A percentile compares a stretch with the other conserved stretches of the same genome.
Evolutionary conservation across 1,140 invertebrate species (phyloP).

Genomic region (Bombus sibiricus): DNA sequence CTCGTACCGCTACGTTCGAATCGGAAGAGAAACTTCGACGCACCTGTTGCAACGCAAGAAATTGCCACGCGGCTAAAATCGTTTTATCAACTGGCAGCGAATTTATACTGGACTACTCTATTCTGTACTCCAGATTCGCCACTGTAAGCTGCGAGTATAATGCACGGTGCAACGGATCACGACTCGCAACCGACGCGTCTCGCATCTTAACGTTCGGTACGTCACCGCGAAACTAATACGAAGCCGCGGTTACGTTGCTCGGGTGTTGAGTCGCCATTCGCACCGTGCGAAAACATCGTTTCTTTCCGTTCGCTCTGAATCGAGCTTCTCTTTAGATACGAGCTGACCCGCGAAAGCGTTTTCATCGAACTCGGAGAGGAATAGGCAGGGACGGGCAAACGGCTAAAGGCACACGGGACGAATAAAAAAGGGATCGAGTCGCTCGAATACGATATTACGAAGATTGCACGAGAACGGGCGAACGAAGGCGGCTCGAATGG

Average conservation of each 20-base stretch:
- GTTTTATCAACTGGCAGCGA: slow-evolving; percentile 47
- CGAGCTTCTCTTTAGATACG: background rate
- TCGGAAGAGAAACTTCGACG: slow-evolving; percentile 14
- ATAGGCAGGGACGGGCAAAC: background rate
- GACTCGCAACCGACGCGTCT: slow-evolving; percentile 38
- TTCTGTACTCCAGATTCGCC: slow-evolving; percentile 34
- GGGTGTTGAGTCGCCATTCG: slow-evolving; percentile 49
- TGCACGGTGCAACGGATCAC: slow-evolving; percentile 47
- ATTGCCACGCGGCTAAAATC: background rate
- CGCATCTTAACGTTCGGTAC: slow-evolving; percentile 23
- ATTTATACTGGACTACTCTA: slow-evolving; percentile 53
- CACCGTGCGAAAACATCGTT: background rate
- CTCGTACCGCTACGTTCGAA: background rate
- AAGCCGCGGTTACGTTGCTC: slow-evolving; percentile 25
- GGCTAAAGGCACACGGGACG: background rate
- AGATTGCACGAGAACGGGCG: slow-evolving; percentile 14
- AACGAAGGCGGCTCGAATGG: slow-evolving; percentile 1
- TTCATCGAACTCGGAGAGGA: background rate
- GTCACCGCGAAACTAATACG: slow-evolving; percentile 46
- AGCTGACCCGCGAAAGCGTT: background rate
- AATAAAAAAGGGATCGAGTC: background rate
- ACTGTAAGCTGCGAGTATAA: slow-evolving; percentile 34
- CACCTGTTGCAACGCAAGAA: background rate
- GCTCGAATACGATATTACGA: slow-evolving; percentile 30
- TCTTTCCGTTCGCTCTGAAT: too few species aligned